Base-by-base conservation (phyloP, 53 echinoderm and acorn worm genomes). In the Astropecten irregularis region DNA sequence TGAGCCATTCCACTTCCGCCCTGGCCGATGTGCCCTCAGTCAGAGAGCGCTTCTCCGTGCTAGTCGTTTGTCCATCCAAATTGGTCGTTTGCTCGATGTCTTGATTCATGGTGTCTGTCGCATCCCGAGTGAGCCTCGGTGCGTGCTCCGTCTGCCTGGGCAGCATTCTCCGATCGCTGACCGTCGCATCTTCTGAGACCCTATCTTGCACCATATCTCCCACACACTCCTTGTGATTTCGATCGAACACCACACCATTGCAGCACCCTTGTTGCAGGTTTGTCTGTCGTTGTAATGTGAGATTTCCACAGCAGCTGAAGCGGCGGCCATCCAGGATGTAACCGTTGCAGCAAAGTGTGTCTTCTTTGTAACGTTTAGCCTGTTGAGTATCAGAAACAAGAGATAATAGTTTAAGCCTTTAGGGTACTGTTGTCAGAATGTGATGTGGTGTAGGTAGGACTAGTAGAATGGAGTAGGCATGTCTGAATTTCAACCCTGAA, bases 301-400 rank as follows among this genome's bases (percentile, higher is more conserved):
- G 52, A 40, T 71, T 35, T 4, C 88, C 88, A 50, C 82, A 82
- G 48, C 88, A 88, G 9, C 27, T 48, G 32, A 61, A 23, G 34
- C 69, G 68, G 9, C 61, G 68, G 11, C 46, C 62, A 15, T 81
- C 68, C 22, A 70, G 54, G 19, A 85, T 65, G 26, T 30, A 15
- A 34, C 66, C 66, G 52, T 82, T 66, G 68, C 88, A 81, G 68
- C 92, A 92, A 4, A 81, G 42, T 35, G 66, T 76, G n/a, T 38
- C 22, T 16, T 73, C 38, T 40, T 15, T 18, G 21, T 51, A 74
- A n/a, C 20, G 18, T 50, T 62, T 76, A 0, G 28, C 9, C 69
- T 85, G 51, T 61, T 50, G 42, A 33, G n/a, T n/a, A n/a, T n/a
- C n/a, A n/a, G n/a, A n/a, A n/a, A n/a, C n/a, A n/a, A n/a, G n/a